Evolutionary conservation across 2,113 vertebrate genomes (phyloP).

Genomic region (Cyprinodon brontotheroides): DNA sequence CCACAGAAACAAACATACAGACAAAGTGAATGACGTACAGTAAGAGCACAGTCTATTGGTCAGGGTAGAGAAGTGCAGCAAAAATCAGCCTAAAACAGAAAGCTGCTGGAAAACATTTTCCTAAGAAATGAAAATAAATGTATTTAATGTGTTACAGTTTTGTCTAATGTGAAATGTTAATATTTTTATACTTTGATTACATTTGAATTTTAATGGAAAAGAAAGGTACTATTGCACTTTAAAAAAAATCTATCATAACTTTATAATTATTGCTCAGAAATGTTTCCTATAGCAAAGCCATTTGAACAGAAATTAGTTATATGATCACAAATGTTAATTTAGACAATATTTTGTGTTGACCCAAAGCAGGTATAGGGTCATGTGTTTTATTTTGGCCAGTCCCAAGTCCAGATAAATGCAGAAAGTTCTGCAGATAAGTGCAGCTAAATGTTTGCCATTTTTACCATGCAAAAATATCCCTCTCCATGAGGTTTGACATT

Average conservation of each 20-base stretch:
- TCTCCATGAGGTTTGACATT: not conserved
- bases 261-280: too few species aligned
- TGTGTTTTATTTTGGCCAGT: too few species aligned
- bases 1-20: conserved; percentile 16
- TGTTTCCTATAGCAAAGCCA: too few species aligned
- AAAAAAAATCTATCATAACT: not conserved
- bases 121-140: not conserved
- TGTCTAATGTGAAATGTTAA: not conserved
- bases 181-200: too few species aligned
- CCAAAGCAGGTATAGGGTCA: too few species aligned
- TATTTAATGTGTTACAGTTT: not conserved
- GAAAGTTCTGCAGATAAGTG: too few species aligned
- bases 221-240: not conserved
- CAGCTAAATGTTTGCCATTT: too few species aligned
- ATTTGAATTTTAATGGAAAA: not conserved
- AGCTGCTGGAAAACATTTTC: not conserved
- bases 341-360: too few species aligned
- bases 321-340: too few species aligned
- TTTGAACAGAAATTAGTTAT: not conserved
- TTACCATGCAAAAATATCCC: too few species aligned
- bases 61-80: conserved; percentile 39
- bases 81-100: not conserved
- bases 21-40: not conserved
- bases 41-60: conserved; percentile 66
- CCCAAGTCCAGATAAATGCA: too few species aligned